phyloP scores from a whole-genome alignment of 1,140 invertebrate genomes.

The Drosophila chauvacae region DNA sequence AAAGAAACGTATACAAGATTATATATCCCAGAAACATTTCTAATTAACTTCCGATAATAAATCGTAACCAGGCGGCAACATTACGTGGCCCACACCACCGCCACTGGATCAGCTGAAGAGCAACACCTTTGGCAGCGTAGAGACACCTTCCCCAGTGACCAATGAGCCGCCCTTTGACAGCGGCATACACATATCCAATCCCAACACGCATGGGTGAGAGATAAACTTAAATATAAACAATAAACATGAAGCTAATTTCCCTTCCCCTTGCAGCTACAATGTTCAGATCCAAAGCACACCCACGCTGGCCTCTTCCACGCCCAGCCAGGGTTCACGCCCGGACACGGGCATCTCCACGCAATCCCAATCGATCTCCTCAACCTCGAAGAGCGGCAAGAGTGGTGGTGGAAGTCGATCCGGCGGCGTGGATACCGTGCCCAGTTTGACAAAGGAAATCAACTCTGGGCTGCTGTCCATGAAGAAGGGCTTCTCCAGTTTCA shows the following conservation, averaged over 20 bases:
- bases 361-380: conserved; percentile 74
- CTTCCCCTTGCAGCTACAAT: conserved; percentile 66
- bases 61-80: conserved; percentile 69
- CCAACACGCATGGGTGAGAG: conserved; percentile 82
- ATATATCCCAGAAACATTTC: background rate
- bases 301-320: conserved; percentile 74
- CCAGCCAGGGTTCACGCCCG: conserved; percentile 81
- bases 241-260: background rate
- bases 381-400: conserved; percentile 77
- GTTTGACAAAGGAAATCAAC: conserved; percentile 80
- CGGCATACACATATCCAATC: conserved; percentile 79
- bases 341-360: conserved; percentile 83
- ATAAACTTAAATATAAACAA: background rate
- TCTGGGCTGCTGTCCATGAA: conserved; percentile 90
- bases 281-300: conserved; percentile 83
- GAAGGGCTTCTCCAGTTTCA: conserved; percentile 91
- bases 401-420: conserved; percentile 39
- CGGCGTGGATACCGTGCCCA: conserved; percentile 62
- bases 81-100: conserved; percentile 79
- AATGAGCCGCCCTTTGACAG: conserved; percentile 79
- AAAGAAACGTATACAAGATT: conserved; percentile 14
- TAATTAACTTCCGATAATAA: conserved; percentile 2
- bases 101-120: conserved; percentile 79
- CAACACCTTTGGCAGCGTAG: conserved; percentile 82
- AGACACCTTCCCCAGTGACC: conserved; percentile 80